These are phyloP conservation scores for Torymus tubicola DNA, from an alignment of 2,888 invertebrate genomes.

Conservation along the genomic window DNA sequence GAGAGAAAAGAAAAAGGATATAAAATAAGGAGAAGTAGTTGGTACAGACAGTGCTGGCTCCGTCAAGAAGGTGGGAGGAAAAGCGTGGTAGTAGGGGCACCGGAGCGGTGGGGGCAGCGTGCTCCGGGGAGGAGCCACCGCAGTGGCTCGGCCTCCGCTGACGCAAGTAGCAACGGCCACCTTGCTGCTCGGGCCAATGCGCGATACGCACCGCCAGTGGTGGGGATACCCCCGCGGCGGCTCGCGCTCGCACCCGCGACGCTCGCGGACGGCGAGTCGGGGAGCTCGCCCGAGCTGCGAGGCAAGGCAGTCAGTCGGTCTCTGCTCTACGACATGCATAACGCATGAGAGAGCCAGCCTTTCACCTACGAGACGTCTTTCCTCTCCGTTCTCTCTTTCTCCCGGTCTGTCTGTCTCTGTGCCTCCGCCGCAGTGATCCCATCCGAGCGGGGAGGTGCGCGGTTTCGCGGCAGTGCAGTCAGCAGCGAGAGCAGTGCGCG, in stretches of 20 bases:
- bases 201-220: slow-evolving; percentile 61
- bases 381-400: slow-evolving; percentile 62
- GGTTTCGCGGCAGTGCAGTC: not conserved
- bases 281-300: slow-evolving; percentile 73
- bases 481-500: slow-evolving; percentile 10
- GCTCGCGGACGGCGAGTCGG: slow-evolving; percentile 70
- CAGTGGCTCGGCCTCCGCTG: slow-evolving; percentile 71
- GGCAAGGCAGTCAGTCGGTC: slow-evolving; percentile 78
- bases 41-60: not conserved
- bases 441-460: slow-evolving; percentile 6
- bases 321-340: slow-evolving; percentile 78
- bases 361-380: slow-evolving; percentile 65
- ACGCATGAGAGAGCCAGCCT: slow-evolving; percentile 80
- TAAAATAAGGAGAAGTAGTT: slow-evolving; percentile 60
- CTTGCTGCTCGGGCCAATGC: slow-evolving; percentile 71
- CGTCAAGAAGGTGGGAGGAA: slow-evolving; percentile 52
- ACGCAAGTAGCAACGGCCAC: slow-evolving; percentile 74
- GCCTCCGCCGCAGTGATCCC: slow-evolving; percentile 34
- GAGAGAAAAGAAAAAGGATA: slow-evolving; percentile 29
- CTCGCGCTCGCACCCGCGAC: slow-evolving; percentile 7
- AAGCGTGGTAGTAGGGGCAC: slow-evolving; percentile 33
- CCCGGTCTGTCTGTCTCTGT: slow-evolving; percentile 55
- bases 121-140: slow-evolving; percentile 58
- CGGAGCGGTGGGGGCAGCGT: not conserved
- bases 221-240: not conserved